These are phyloP conservation scores for Drosophila fulvimacula DNA, from an alignment of 2,888 invertebrate genomes.

Conservation along the genomic window DNA sequence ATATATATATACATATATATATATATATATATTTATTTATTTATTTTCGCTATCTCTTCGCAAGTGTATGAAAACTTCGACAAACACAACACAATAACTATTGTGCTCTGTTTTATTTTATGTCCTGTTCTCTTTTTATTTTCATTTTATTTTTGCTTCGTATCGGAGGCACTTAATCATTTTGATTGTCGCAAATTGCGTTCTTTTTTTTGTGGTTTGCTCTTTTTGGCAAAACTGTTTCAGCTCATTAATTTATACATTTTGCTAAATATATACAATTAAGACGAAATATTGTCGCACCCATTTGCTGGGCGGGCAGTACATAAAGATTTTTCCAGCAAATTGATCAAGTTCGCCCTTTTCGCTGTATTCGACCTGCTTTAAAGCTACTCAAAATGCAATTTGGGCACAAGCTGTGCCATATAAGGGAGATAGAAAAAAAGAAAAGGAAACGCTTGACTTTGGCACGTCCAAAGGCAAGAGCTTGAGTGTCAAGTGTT, in stretches of 20 bases:
- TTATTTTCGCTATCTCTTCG: neutral
- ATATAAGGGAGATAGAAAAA: neutral
- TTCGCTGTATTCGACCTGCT: neutral
- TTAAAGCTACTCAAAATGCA: slow-evolving; percentile 10
- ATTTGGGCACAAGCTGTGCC: slow-evolving; percentile 12
- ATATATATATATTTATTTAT: too few species aligned
- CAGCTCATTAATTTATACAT: slow-evolving; percentile 71
- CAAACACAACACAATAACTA: neutral
- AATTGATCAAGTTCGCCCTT: slow-evolving; percentile 1
- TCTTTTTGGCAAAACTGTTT: slow-evolving; percentile 37
- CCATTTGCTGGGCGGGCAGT: slow-evolving; percentile 51
- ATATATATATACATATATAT: too few species aligned
- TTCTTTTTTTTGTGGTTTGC: slow-evolving; percentile 27
- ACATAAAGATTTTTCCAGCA: slow-evolving; percentile 1
- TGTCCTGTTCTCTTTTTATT: slow-evolving; percentile 13
- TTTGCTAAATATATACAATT: slow-evolving; percentile 69
- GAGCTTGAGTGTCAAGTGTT: slow-evolving; percentile 75
- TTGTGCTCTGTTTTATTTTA: slow-evolving; percentile 1
- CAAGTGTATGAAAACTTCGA: slow-evolving; percentile 27
- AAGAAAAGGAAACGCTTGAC: slow-evolving; percentile 21
- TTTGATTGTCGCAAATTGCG: slow-evolving; percentile 75
- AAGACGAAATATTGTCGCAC: slow-evolving; percentile 49
- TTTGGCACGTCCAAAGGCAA: slow-evolving; percentile 51
- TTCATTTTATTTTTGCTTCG: slow-evolving; percentile 8
- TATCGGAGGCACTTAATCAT: slow-evolving; percentile 70